phyloP scores from a whole-genome alignment of 2,797 vertebrate species.

The Platyrinchus mystaceus region DNA sequence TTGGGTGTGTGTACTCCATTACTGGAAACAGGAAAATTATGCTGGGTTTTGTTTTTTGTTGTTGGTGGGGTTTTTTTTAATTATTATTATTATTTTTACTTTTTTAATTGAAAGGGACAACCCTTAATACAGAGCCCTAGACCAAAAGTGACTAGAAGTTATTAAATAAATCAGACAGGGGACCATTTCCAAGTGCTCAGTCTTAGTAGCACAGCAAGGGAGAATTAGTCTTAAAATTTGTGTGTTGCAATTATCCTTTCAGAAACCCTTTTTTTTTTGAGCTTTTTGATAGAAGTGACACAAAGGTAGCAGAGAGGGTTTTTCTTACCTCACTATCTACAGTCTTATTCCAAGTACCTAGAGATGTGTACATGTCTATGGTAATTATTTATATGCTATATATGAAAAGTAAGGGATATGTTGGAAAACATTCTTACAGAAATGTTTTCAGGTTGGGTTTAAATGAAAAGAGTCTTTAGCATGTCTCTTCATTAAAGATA shows the following conservation, averaged over 20 bases:
- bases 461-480: not conserved
- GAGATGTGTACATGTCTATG: not conserved
- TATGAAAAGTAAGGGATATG: not conserved
- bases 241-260: not conserved
- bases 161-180: not conserved
- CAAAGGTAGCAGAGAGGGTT: not conserved
- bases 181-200: not conserved
- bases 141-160: not conserved
- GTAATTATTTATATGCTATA: not conserved
- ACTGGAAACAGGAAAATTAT: not conserved
- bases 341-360: not conserved
- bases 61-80: too few species aligned
- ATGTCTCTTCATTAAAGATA: not conserved
- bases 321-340: not conserved
- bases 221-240: not conserved
- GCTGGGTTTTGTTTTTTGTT: fast-evolving
- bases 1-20: not conserved
- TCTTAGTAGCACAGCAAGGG: not conserved
- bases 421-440: not conserved
- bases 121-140: not conserved
- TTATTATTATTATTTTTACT: too few species aligned
- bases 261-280: not conserved
- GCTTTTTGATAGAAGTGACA: not conserved
- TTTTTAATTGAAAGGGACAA: not conserved
- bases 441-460: not conserved